These are phyloP conservation scores for Enteromius anoplus DNA, from an alignment of 2,797 vertebrate species.

Conservation along the genomic window DNA sequence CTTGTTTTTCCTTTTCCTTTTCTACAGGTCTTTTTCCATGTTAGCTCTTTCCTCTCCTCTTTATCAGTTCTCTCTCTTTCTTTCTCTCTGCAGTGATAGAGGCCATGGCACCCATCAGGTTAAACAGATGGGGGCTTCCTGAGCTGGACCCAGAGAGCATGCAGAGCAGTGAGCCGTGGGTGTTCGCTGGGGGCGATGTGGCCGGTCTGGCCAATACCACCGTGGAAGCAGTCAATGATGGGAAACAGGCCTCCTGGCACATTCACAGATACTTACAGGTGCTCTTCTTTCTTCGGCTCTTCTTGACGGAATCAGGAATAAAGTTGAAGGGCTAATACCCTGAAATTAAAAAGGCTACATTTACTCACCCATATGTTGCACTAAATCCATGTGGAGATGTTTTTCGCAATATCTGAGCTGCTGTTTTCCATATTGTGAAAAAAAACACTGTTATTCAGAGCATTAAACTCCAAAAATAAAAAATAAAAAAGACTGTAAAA, in stretches of 20 bases:
- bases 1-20: slow-evolving; percentile 55
- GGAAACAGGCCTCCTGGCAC: slow-evolving; percentile 95
- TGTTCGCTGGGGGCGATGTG: slow-evolving; percentile 93
- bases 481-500: neutral
- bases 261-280: slow-evolving; percentile 95
- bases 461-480: neutral
- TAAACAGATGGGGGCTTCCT: slow-evolving; percentile 90
- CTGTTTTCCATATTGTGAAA: neutral
- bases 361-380: neutral
- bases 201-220: slow-evolving; percentile 89
- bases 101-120: slow-evolving; percentile 87
- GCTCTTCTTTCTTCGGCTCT: slow-evolving; percentile 27
- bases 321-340: neutral
- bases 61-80: slow-evolving; percentile 8
- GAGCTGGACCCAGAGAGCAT: slow-evolving; percentile 89
- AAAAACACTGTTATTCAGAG: neutral
- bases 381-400: neutral
- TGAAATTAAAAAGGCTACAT: neutral
- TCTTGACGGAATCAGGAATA: too few species aligned
- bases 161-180: slow-evolving; percentile 92
- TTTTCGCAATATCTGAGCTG: neutral
- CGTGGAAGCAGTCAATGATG: slow-evolving; percentile 94
- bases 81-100: slow-evolving; percentile 78
- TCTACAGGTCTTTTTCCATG: slow-evolving; percentile 8
- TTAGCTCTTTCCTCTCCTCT: slow-evolving; percentile 25